Evolutionary conservation across 1,140 invertebrate genomes (phyloP), one percentile per base, ranked within the genome.

Genomic region (Ceratitis capitata): DNA sequence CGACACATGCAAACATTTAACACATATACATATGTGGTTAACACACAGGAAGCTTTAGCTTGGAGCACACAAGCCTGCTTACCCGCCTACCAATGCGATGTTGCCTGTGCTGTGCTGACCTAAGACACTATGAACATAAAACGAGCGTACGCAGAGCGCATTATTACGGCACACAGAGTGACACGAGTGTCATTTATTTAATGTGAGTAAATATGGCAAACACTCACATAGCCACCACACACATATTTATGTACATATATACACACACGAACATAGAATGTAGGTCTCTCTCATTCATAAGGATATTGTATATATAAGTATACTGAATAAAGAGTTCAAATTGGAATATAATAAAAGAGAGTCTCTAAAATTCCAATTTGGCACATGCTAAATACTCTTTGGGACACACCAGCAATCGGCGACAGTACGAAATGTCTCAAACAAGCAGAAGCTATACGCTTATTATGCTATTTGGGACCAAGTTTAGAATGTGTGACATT

Each of bases 181-280:
- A 78, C n/a, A 9, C 39, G 39, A 45, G 45, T 78, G 69, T n/a
- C 69, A 42, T 78, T 78, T 78, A 78, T 78, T 78, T 45, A 78
- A 78, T 78, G 69, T 14, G 39, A n/a, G 32, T 26, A 78, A 78
- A 32, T 19, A 42, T 19, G 3, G n/a, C 19, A 26, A 42, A 74
- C 39, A 74, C 14, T 3, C 61, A 35, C 61, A 69, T 35, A n/a
- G 16, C 16, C 1, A n/a, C 3, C 23, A 0, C 51, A 23, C 19
- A 19, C 7, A 19, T 56, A 74, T 16, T 39, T 32, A 32, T n/a
- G 10, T 2, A 39, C 61, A 69, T 19, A n/a, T 35, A 69, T 35
- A 69, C 64, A 32, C 58, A 64, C 29, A 3, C 14, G 14, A 16
- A 14, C 9, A 35, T 12, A 64, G 14, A 19, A 32, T 64, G 32